phyloP scores from a whole-genome alignment of 2,888 invertebrate genomes.

The Nebria brevicollis region DNA sequence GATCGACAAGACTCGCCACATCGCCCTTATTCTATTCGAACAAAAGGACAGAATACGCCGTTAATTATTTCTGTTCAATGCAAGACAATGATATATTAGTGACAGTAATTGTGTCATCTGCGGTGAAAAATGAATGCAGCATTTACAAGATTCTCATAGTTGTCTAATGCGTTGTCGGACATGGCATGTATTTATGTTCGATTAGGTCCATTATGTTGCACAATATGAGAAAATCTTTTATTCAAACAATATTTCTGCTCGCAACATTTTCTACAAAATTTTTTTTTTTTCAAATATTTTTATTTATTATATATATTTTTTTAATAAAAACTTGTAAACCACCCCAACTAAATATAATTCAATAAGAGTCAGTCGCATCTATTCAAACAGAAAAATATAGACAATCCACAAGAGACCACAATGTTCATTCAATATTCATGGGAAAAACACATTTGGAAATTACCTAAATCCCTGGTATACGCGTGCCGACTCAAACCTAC shows the following conservation, averaged over 20 bases:
- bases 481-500: background rate
- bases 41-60: constrained; percentile 48
- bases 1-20: constrained; percentile 67
- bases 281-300: too few relatives aligned
- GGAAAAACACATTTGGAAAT: constrained; percentile 27
- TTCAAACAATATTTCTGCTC: background rate
- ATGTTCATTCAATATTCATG: constrained; percentile 44
- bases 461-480: constrained; percentile 2
- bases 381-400: constrained; percentile 16
- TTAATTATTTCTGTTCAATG: constrained; percentile 13
- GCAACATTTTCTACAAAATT: too few relatives aligned
- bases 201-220: background rate
- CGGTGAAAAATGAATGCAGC: constrained; percentile 4
- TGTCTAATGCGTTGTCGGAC: background rate
- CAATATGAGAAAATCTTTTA: background rate
- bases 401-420: constrained; percentile 14
- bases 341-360: background rate
- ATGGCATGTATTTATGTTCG: background rate
- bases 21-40: constrained; percentile 59
- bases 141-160: background rate
- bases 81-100: constrained; percentile 14
- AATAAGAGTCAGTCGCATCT: background rate
- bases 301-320: too few relatives aligned
- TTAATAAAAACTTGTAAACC: too few relatives aligned
- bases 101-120: constrained; percentile 12